Evolutionary conservation across 2,888 invertebrate genomes (phyloP).

Genomic region (Stenichneumon culpator): DNA sequence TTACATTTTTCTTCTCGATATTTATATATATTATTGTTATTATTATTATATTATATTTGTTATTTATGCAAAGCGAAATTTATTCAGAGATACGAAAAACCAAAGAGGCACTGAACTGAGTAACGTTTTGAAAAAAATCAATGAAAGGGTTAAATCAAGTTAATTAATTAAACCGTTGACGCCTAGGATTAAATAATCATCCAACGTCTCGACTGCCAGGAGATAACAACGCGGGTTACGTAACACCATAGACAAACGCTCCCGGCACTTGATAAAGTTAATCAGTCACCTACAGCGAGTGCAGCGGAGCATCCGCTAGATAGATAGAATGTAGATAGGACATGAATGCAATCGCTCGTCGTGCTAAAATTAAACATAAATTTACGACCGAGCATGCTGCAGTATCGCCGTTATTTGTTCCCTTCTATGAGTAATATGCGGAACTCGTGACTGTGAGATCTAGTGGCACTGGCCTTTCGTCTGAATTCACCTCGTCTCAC

Average conservation of each 20-base stretch:
- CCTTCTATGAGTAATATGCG: constrained; percentile 24
- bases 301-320: background rate
- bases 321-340: background rate
- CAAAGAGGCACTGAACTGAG: too few relatives aligned
- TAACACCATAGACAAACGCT: constrained; percentile 6
- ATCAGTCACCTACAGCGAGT: background rate
- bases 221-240: constrained; percentile 12
- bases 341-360: constrained; percentile 25
- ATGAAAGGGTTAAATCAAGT: background rate
- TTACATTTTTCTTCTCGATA: too few relatives aligned
- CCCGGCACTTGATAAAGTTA: constrained; percentile 5
- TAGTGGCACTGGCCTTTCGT: constrained; percentile 52
- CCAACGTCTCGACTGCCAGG: background rate
- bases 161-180: background rate
- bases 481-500: constrained; percentile 36
- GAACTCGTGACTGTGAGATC: constrained; percentile 24
- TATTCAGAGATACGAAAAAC: too few relatives aligned
- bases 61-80: too few relatives aligned
- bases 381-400: background rate
- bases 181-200: constrained; percentile 1
- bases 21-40: too few relatives aligned
- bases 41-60: too few relatives aligned
- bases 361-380: constrained; percentile 24
- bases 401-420: background rate
- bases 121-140: background rate